phyloP scores from a whole-genome alignment of 2,888 invertebrate genomes.

The Dryocosmus kuriphilus region DNA sequence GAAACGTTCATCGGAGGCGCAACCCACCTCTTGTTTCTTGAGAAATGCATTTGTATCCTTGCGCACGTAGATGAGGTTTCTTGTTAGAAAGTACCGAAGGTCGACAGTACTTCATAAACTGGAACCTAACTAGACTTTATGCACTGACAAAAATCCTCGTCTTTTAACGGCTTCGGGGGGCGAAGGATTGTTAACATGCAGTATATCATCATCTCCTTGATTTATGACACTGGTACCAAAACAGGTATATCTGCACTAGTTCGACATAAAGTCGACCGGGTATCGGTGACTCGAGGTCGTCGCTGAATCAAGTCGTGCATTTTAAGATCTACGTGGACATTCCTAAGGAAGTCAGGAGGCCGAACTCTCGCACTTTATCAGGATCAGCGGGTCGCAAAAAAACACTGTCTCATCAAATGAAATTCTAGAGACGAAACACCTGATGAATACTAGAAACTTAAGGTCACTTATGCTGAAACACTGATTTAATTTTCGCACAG shows the following conservation, averaged over 20 bases:
- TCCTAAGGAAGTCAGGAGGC: constrained; percentile 66
- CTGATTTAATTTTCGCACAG: background rate
- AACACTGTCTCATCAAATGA: background rate
- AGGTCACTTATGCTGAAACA: background rate
- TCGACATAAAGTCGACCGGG: constrained; percentile 17
- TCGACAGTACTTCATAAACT: constrained; percentile 21
- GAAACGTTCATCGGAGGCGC: constrained; percentile 38
- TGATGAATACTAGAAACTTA: background rate
- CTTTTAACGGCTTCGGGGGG: constrained; percentile 16
- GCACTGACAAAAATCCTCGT: constrained; percentile 18
- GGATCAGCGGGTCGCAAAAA: constrained; percentile 69
- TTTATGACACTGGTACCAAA: background rate
- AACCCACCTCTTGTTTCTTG: constrained; percentile 36
- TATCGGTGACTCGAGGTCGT: constrained; percentile 34
- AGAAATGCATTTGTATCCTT: constrained; percentile 38
- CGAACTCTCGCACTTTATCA: constrained; percentile 64
- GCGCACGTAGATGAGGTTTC: constrained; percentile 9
- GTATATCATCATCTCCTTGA: constrained; percentile 30
- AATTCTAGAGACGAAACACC: background rate
- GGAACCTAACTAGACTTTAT: constrained; percentile 10
- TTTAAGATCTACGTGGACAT: constrained; percentile 53
- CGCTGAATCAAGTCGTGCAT: constrained; percentile 54
- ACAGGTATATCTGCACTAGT: constrained; percentile 29
- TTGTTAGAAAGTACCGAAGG: constrained; percentile 34
- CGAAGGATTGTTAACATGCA: constrained; percentile 15